These are phyloP conservation scores for Ptiloglossa arizonensis DNA, from an alignment of 1,140 invertebrate genomes.

Conservation along the genomic window DNA sequence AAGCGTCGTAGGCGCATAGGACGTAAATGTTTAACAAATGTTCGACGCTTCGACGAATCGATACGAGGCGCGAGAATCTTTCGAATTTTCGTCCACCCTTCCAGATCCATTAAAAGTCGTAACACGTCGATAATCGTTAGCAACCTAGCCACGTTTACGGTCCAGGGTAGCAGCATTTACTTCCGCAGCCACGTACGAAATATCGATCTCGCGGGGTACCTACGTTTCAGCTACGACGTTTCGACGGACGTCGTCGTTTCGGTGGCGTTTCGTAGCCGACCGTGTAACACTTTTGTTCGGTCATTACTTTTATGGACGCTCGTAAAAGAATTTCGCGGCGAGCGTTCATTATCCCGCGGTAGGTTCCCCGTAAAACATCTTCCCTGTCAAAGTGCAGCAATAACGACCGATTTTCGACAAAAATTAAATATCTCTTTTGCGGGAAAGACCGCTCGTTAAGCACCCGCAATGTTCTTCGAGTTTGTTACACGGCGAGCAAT, in stretches of 20 bases:
- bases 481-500: too few species aligned
- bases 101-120: too few species aligned
- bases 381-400: not conserved
- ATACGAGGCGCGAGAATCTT: too few species aligned
- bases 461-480: not conserved
- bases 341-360: not conserved
- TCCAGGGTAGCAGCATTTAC: too few species aligned
- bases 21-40: too few species aligned
- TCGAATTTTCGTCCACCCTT: too few species aligned
- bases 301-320: conserved; percentile 7
- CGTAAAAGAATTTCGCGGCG: conserved; percentile 12
- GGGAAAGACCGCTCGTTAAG: not conserved
- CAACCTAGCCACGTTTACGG: too few species aligned
- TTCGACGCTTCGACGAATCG: too few species aligned
- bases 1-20: too few species aligned
- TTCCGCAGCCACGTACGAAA: too few species aligned
- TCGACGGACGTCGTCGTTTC: not conserved
- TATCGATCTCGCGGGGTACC: not conserved
- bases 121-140: too few species aligned
- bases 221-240: not conserved
- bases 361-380: conserved; percentile 6
- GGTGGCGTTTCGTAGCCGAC: not conserved
- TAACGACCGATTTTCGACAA: not conserved
- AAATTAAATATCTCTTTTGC: not conserved
- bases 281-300: conserved; percentile 10